A percentile compares a stretch with the other conserved stretches of the same genome.
Conservation (phyloP, 23 tunicate species). For the Trididemnum miniatum region DNA sequence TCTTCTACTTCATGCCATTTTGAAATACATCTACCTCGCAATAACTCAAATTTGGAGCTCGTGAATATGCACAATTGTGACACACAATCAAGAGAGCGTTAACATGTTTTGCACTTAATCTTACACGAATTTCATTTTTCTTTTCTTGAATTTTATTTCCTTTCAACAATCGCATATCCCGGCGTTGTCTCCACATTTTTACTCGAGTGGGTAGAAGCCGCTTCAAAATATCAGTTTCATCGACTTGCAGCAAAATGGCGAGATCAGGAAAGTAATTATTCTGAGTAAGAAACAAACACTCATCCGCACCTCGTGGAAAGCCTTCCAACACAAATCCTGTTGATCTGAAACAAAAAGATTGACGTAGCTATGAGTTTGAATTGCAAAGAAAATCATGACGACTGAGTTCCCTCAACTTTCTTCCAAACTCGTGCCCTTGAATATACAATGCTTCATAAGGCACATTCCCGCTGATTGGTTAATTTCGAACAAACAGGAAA, state of each 20-base stretch:
- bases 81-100: too few relatives aligned
- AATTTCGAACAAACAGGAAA: too few relatives aligned
- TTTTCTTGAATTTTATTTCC: slow-evolving; percentile 49
- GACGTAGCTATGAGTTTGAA: not conserved
- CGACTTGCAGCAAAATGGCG: slow-evolving; percentile 63
- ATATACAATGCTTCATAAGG: too few relatives aligned
- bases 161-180: slow-evolving; percentile 48
- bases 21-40: too few relatives aligned
- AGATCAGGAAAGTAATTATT: slow-evolving; percentile 80
- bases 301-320: slow-evolving; percentile 91
- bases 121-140: slow-evolving; percentile 60
- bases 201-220: slow-evolving; percentile 73
- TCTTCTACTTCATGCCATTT: too few relatives aligned
- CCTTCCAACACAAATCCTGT: slow-evolving; percentile 97
- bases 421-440: too few relatives aligned
- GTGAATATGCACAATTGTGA: too few relatives aligned
- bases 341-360: slow-evolving; percentile 49
- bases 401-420: too few relatives aligned
- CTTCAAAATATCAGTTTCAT: slow-evolving; percentile 71
- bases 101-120: too few relatives aligned
- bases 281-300: slow-evolving; percentile 72
- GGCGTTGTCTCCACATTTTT: slow-evolving; percentile 73
- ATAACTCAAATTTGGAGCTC: too few relatives aligned
- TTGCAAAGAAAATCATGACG: not conserved
- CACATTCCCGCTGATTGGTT: too few relatives aligned